Conservation (phyloP, 2,888 invertebrate genomes). For the Heteromurus nitidus region DNA sequence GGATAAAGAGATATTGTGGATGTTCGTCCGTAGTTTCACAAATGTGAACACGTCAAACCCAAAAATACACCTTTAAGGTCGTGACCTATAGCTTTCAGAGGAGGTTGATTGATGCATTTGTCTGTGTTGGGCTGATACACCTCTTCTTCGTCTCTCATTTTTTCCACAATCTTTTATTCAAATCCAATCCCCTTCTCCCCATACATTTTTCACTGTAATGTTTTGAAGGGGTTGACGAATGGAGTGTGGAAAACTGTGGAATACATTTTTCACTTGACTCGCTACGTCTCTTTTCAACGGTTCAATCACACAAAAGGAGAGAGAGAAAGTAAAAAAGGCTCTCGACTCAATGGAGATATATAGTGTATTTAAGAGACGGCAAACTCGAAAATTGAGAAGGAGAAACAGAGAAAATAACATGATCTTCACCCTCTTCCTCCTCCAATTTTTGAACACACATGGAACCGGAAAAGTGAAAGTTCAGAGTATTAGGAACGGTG, state of each 20-base stretch:
- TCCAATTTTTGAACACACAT: too few relatives aligned
- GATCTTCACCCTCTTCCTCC: too few relatives aligned
- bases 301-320: not conserved
- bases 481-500: not conserved
- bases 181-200: constrained; percentile 12
- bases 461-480: not conserved
- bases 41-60: not conserved
- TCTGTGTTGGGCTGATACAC: not conserved
- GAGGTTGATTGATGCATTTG: not conserved
- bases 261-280: too few relatives aligned
- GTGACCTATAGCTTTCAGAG: not conserved
- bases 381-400: not conserved
- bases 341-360: not conserved
- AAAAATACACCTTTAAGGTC: constrained; percentile 1
- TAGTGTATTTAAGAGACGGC: not conserved
- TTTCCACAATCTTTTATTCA: constrained; percentile 32
- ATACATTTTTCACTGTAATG: not conserved
- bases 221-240: too few relatives aligned
- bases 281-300: constrained; percentile 2
- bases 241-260: too few relatives aligned
- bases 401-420: not conserved
- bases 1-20: too few relatives aligned
- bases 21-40: too few relatives aligned
- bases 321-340: not conserved
- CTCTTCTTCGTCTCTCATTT: not conserved